Evolutionary conservation across 2,888 invertebrate species (phyloP).

Genomic region (Ecdyonurus torrentis): DNA sequence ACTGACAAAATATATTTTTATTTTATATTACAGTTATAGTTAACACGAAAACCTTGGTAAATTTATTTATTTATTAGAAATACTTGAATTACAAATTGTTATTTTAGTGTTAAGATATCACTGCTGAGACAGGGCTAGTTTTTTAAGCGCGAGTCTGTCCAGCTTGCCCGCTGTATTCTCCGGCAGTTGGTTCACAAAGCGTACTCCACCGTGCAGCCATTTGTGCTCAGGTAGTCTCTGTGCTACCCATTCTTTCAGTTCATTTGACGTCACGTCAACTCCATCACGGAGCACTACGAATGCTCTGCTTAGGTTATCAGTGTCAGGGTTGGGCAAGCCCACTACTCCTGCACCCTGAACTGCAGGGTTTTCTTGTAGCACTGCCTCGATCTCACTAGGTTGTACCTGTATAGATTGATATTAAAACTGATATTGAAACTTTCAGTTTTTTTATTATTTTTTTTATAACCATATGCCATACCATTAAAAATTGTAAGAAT

Average conservation of each 20-base stretch:
- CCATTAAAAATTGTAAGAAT: too few relatives aligned
- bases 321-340: background rate
- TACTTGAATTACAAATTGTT: too few relatives aligned
- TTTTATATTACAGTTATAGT: too few relatives aligned
- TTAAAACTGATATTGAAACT: too few relatives aligned
- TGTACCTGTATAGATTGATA: background rate
- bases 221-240: background rate
- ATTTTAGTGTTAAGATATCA: too few relatives aligned
- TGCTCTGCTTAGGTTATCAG: background rate
- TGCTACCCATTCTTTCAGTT: background rate
- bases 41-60: too few relatives aligned
- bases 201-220: slow-evolving; percentile 2
- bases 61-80: too few relatives aligned
- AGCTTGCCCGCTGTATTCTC: background rate
- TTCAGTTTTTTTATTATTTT: too few relatives aligned
- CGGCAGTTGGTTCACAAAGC: background rate
- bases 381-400: background rate
- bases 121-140: too few relatives aligned
- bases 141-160: background rate
- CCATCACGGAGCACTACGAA: background rate
- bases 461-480: too few relatives aligned
- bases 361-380: background rate
- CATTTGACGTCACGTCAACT: background rate
- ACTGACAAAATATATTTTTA: too few relatives aligned
- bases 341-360: background rate